Evolutionary conservation across 1,140 invertebrate genomes (phyloP).

Genomic region (Drosophila teissieri): DNA sequence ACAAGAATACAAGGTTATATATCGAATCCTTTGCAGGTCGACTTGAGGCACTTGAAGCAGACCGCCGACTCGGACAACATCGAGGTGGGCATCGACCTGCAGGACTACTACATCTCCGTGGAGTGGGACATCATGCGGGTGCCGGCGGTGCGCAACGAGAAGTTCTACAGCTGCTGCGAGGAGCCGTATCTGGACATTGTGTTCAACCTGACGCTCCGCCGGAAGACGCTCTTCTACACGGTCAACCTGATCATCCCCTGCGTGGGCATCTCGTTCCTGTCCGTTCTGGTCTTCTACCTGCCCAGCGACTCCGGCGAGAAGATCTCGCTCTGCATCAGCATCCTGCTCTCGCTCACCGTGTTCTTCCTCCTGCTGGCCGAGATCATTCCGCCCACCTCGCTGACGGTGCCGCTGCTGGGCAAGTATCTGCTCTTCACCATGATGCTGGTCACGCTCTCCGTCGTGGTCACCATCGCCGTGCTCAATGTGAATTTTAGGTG

Average conservation of each 20-base stretch:
- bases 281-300: slow-evolving; percentile 98
- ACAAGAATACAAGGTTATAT: neutral
- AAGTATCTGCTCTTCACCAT: slow-evolving; percentile 99
- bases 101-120: slow-evolving; percentile 97
- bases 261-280: slow-evolving; percentile 98
- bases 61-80: slow-evolving; percentile 92
- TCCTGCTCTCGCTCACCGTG: slow-evolving; percentile 98
- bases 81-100: slow-evolving; percentile 95
- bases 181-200: slow-evolving; percentile 98
- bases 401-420: slow-evolving; percentile 98
- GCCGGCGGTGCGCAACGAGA: slow-evolving; percentile 93
- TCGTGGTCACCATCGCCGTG: slow-evolving; percentile 98
- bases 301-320: slow-evolving; percentile 99
- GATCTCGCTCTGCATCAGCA: slow-evolving; percentile 98
- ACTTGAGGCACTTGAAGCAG: slow-evolving; percentile 93
- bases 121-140: slow-evolving; percentile 98
- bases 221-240: slow-evolving; percentile 99
- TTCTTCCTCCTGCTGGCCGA: slow-evolving; percentile 99
- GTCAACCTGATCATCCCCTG: slow-evolving; percentile 98
- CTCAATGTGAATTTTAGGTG: slow-evolving; percentile 98
- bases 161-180: slow-evolving; percentile 95
- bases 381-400: slow-evolving; percentile 99
- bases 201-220: slow-evolving; percentile 97
- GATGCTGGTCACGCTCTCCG: slow-evolving; percentile 98
- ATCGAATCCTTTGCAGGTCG: slow-evolving; percentile 88